Conservation (phyloP, 2,797 vertebrate species). For the Ctenopoma kingsleyae region DNA sequence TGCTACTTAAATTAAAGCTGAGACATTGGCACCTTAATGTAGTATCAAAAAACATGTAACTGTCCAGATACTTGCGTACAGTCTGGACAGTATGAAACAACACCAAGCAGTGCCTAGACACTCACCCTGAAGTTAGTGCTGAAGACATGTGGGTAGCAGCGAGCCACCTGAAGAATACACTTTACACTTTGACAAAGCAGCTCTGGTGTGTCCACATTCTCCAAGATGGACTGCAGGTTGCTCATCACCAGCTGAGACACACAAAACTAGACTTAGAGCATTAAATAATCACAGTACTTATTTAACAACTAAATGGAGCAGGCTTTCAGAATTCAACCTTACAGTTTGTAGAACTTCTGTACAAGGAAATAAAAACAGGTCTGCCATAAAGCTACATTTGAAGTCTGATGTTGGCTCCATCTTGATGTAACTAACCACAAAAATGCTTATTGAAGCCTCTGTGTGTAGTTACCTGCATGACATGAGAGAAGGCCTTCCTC, state of each 20-base stretch:
- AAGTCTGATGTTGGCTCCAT: background rate
- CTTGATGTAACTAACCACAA: background rate
- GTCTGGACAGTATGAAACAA: too few relatives aligned
- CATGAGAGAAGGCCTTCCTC: constrained; percentile 96
- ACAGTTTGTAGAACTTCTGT: background rate
- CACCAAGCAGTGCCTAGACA: fast-evolving
- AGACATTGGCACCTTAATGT: too few relatives aligned
- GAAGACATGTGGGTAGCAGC: constrained; percentile 97
- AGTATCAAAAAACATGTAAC: background rate
- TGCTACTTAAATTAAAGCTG: too few relatives aligned
- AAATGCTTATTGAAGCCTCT: background rate
- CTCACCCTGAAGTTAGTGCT: constrained; percentile 99
- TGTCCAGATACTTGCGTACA: background rate
- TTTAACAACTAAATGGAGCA: background rate
- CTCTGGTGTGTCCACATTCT: constrained; percentile 98
- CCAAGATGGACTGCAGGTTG: constrained; percentile 96
- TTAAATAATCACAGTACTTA: background rate
- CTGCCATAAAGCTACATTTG: background rate
- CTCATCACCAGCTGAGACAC: constrained; percentile 94
- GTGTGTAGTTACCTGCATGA: constrained; percentile 91
- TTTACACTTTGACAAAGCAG: constrained; percentile 97
- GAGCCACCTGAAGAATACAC: constrained; percentile 96
- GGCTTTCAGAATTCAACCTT: background rate
- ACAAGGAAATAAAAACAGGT: too few relatives aligned
- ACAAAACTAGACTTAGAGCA: background rate